A percentile compares a stretch with the other conserved stretches of the same genome.
Conservation (phyloP, 64 coral and sea anemone species). For the Anthopleura sola region DNA sequence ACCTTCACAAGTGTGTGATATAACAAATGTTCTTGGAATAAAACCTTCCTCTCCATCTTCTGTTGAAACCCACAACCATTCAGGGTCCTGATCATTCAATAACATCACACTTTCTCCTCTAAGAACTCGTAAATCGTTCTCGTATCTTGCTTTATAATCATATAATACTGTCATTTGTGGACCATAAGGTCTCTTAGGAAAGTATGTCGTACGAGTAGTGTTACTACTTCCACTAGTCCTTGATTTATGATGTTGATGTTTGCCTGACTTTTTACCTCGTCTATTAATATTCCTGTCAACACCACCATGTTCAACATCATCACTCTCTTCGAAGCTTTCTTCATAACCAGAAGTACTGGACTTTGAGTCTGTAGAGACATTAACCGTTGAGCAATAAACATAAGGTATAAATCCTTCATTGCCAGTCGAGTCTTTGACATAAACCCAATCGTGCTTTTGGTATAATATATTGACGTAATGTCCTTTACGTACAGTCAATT, state of each 20-base stretch:
- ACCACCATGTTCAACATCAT: slow-evolving; percentile 24
- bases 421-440: slow-evolving; percentile 66
- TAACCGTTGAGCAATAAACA: slow-evolving; percentile 61
- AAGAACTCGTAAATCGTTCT: slow-evolving; percentile 72
- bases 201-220: slow-evolving; percentile 63
- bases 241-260: slow-evolving; percentile 24
- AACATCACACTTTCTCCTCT: slow-evolving; percentile 86
- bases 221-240: slow-evolving; percentile 29
- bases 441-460: slow-evolving; percentile 89
- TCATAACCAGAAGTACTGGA: slow-evolving; percentile 75
- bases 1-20: slow-evolving; percentile 90
- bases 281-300: slow-evolving; percentile 3
- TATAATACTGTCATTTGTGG: slow-evolving; percentile 81
- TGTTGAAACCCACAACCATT: slow-evolving; percentile 80
- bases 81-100: slow-evolving; percentile 80
- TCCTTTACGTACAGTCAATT: slow-evolving; percentile 73
- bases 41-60: slow-evolving; percentile 82
- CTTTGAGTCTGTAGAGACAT: slow-evolving; percentile 45
- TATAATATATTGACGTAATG: slow-evolving; percentile 77
- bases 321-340: slow-evolving; percentile 58
- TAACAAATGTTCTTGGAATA: slow-evolving; percentile 80
- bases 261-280: slow-evolving; percentile 5
- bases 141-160: slow-evolving; percentile 69
- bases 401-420: slow-evolving; percentile 79
- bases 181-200: slow-evolving; percentile 81